Evolutionary conservation across 2,113 vertebrate genomes (phyloP).

Genomic region (Labeo rohita): DNA sequence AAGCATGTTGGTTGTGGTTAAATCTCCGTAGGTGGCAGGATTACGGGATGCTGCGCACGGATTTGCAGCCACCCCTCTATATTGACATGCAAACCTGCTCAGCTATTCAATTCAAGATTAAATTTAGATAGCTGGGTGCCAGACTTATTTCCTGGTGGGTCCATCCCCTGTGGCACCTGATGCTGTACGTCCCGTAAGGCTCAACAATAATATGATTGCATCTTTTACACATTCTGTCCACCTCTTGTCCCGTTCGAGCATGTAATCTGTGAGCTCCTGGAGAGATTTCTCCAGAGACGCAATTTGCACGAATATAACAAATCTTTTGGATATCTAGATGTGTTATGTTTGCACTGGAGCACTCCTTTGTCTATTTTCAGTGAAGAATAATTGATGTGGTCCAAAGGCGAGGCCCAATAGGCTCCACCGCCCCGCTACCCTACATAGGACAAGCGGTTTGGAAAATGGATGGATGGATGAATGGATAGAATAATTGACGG

Average conservation of each 20-base stretch:
- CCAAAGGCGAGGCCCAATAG: background rate
- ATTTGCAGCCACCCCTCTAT: background rate
- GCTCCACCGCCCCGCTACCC: background rate
- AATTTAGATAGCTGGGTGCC: background rate
- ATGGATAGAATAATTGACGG: background rate
- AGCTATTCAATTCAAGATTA: constrained; percentile 2
- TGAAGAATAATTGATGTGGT: background rate
- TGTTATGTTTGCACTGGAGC: constrained; percentile 5
- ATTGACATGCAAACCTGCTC: background rate
- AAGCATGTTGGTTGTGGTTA: constrained; percentile 49
- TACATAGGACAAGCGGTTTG: background rate
- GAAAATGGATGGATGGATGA: background rate
- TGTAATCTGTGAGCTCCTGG: constrained; percentile 15
- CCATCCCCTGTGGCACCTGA: background rate
- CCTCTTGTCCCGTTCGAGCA: background rate
- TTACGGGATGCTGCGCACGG: constrained; percentile 2
- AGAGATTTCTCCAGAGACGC: background rate
- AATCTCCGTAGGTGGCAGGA: constrained; percentile 18
- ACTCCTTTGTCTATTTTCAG: constrained; percentile 4
- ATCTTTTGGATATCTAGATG: constrained; percentile 9
- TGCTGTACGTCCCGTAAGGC: constrained; percentile 7
- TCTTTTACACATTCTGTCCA: background rate
- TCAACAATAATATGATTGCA: background rate
- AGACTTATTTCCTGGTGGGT: background rate
- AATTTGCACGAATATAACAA: constrained; percentile 7